Evolutionary conservation across 2,888 invertebrate species (phyloP).

Genomic region (Scaptomyza reducta): DNA sequence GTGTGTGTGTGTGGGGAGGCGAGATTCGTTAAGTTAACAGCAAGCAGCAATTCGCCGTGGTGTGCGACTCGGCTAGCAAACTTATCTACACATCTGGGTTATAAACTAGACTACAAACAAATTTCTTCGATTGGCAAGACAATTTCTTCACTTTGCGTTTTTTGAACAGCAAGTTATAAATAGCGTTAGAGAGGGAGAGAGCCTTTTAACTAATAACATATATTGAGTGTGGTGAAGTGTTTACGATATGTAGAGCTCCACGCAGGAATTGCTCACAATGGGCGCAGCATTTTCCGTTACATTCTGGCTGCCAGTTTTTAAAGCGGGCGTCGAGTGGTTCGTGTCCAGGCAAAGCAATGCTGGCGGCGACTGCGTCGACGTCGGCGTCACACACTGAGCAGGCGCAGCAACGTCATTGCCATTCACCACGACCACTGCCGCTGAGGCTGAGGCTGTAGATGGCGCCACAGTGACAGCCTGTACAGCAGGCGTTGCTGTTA

Average conservation of each 20-base stretch:
- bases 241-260: slow-evolving; percentile 79
- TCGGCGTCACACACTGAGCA: slow-evolving; percentile 28
- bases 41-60: slow-evolving; percentile 48
- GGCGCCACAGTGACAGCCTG: slow-evolving; percentile 16
- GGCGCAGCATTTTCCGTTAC: slow-evolving; percentile 47
- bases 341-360: slow-evolving; percentile 67
- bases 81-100: slow-evolving; percentile 54
- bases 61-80: slow-evolving; percentile 50
- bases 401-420: slow-evolving; percentile 29
- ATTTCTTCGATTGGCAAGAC: slow-evolving; percentile 77
- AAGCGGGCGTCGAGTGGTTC: slow-evolving; percentile 49
- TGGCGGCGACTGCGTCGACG: slow-evolving; percentile 34
- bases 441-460: slow-evolving; percentile 7
- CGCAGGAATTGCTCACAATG: slow-evolving; percentile 76
- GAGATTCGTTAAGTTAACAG: slow-evolving; percentile 58
- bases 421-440: slow-evolving; percentile 9
- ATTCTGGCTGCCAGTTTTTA: slow-evolving; percentile 55
- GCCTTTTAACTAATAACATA: neutral
- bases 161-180: slow-evolving; percentile 15
- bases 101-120: slow-evolving; percentile 64
- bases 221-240: neutral
- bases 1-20: slow-evolving; percentile 24
- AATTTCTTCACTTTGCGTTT: slow-evolving; percentile 19
- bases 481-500: slow-evolving; percentile 21
- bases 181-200: slow-evolving; percentile 16